A percentile compares a stretch with the other conserved stretches of the same genome.
Evolutionary conservation across 2,888 invertebrate genomes (phyloP).

Genomic region (Drosophila pseudotakahashii): DNA sequence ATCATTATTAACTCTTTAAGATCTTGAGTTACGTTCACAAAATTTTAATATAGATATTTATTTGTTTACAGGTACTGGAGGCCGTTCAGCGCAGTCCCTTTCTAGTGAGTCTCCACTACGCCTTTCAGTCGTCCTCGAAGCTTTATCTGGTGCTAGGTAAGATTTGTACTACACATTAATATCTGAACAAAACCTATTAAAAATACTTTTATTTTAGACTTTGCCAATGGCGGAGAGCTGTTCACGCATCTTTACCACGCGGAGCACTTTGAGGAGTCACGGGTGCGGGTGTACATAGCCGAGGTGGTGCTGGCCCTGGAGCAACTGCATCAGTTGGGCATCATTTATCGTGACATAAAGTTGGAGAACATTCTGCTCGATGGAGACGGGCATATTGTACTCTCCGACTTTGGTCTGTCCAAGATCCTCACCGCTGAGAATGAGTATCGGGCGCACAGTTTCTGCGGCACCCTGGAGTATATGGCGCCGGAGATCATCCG

Average conservation of each 20-base stretch:
- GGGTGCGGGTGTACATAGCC: conserved; percentile 96
- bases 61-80: conserved; percentile 90
- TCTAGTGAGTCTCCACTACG: conserved; percentile 98
- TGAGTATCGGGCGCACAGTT: conserved; percentile 95
- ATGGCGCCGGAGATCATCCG: conserved; percentile 96
- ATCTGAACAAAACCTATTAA: background rate
- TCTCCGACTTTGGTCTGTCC: conserved; percentile 98
- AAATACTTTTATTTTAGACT: conserved; percentile 88
- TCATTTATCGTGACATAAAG: conserved; percentile 99
- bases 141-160: conserved; percentile 98
- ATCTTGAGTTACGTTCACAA: background rate
- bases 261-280: conserved; percentile 95
- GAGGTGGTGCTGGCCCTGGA: conserved; percentile 98
- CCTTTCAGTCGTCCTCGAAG: conserved; percentile 98
- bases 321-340: conserved; percentile 97
- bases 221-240: conserved; percentile 98
- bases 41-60: background rate
- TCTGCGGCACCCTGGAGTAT: conserved; percentile 99
- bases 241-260: conserved; percentile 98
- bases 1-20: background rate
- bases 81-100: conserved; percentile 97
- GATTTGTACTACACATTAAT: conserved; percentile 61
- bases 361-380: conserved; percentile 98
- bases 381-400: conserved; percentile 96
- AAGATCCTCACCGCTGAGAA: conserved; percentile 90